Conservation (phyloP, 2,888 invertebrate species). For the Branchellion lobata region DNA sequence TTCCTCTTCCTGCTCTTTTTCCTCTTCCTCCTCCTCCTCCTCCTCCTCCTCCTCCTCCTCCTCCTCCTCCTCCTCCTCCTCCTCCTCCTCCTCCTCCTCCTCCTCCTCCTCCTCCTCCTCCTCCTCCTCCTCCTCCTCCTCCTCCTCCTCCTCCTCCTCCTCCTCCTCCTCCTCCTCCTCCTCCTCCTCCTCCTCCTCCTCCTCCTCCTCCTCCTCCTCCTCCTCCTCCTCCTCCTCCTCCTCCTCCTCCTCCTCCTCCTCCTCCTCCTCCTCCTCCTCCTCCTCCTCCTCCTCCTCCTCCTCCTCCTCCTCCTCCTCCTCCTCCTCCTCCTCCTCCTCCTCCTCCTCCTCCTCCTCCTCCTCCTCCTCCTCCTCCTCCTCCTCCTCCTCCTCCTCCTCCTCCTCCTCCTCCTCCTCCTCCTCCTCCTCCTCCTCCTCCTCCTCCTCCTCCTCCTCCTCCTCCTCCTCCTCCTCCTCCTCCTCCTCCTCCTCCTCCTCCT, state of each 20-base stretch:
- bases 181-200: constrained; percentile 62
- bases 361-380: background rate
- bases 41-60: constrained; percentile 68
- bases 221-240: constrained; percentile 68
- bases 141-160: background rate
- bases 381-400: background rate
- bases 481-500: background rate
- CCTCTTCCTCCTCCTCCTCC: background rate
- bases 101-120: background rate
- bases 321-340: background rate
- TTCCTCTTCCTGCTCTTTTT: too few relatives aligned
- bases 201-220: constrained; percentile 64
- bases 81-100: constrained; percentile 68
- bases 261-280: background rate
- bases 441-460: background rate
- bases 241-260: background rate
- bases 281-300: too few relatives aligned
- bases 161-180: constrained; percentile 68
- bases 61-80: background rate
- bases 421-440: background rate
- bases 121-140: constrained; percentile 68
- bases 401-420: too few relatives aligned
- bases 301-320: background rate
- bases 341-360: too few relatives aligned
- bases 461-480: too few relatives aligned